Percentiles rank a stretch among this genome's conserved stretches.
phyloP scores from a whole-genome alignment of 2,797 vertebrate genomes.

The Ctenopoma multispine region DNA sequence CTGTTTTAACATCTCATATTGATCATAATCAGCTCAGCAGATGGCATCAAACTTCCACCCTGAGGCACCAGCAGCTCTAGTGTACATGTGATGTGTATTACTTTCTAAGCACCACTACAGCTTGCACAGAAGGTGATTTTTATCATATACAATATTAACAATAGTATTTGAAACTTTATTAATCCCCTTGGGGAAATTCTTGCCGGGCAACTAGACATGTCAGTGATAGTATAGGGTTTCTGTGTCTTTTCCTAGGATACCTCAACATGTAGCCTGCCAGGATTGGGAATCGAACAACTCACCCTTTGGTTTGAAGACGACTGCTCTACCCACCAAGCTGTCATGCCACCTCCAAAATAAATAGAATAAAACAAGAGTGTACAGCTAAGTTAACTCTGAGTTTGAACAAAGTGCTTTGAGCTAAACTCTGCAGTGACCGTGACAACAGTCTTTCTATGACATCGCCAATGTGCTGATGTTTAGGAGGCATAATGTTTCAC shows the following conservation, averaged over 20 bases:
- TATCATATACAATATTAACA: too few species aligned
- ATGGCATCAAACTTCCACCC: conserved; percentile 40
- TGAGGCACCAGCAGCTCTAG: conserved; percentile 44
- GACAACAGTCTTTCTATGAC: background rate
- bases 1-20: conserved; percentile 35
- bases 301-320: too few species aligned
- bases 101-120: conserved; percentile 43
- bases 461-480: background rate
- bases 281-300: too few species aligned
- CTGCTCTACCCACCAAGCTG: too few species aligned
- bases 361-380: background rate
- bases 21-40: conserved; percentile 31
- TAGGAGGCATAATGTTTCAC: background rate
- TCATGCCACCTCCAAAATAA: too few species aligned
- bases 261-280: too few species aligned
- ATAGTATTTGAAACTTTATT: too few species aligned
- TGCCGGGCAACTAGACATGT: too few species aligned
- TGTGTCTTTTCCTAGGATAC: too few species aligned
- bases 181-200: too few species aligned
- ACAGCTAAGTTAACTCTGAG: background rate
- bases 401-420: background rate
- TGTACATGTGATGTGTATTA: conserved; percentile 70
- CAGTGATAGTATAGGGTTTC: too few species aligned
- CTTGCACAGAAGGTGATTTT: conserved; percentile 17
- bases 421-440: background rate